Evolutionary conservation across 2,888 invertebrate species (phyloP).

Genomic region (Branchellion lobata): DNA sequence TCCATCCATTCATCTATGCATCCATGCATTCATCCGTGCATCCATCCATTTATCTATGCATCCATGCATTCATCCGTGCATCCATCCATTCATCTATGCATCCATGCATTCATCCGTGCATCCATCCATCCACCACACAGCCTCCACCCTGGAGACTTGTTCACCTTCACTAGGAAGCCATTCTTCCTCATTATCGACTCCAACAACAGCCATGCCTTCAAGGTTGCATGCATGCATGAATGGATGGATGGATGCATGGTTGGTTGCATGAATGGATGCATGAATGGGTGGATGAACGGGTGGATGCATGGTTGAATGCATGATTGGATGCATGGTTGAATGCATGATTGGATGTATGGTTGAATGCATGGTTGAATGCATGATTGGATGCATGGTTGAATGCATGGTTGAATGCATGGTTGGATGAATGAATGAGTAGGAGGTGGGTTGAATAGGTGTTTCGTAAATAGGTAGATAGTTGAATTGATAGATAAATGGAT

Average conservation of each 20-base stretch:
- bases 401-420: constrained; percentile 56
- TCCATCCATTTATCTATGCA: too few species aligned
- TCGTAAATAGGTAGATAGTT: too few species aligned
- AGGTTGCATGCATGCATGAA: constrained; percentile 53
- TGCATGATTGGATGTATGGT: not conserved
- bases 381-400: constrained; percentile 63
- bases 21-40: too few species aligned
- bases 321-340: not conserved
- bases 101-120: too few species aligned
- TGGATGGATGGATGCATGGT: constrained; percentile 1
- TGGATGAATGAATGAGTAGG: not conserved
- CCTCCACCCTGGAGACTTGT: constrained; percentile 87
- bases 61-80: too few species aligned
- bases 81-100: too few species aligned
- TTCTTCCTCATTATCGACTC: constrained; percentile 91
- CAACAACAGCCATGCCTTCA: constrained; percentile 81
- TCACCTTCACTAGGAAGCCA: constrained; percentile 87
- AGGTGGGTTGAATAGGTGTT: not conserved
- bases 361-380: not conserved
- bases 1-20: too few species aligned
- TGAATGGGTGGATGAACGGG: not conserved
- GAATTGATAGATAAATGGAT: not conserved
- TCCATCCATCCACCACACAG: constrained; percentile 53
- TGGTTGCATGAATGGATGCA: not conserved
- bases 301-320: constrained; percentile 54